Conservation (phyloP, 2,113 vertebrate species). For the Datnioides undecimradiatus region DNA sequence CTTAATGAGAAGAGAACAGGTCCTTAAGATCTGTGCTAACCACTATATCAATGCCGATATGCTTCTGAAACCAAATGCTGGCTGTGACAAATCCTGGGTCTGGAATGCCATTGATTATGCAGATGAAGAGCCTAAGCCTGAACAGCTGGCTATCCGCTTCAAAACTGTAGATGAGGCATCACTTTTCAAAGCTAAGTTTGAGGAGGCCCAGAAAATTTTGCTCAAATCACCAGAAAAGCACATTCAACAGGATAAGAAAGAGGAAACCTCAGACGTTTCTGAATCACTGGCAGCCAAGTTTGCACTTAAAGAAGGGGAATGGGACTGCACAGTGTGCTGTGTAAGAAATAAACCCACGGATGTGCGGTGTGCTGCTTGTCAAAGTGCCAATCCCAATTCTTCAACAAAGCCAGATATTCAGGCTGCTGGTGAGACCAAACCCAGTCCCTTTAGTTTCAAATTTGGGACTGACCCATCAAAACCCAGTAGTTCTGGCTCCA, state of each 20-base stretch:
- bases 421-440: slow-evolving; percentile 62
- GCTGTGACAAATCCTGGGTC: slow-evolving; percentile 96
- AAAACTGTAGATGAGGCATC: slow-evolving; percentile 95
- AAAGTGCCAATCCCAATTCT: slow-evolving; percentile 73
- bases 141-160: slow-evolving; percentile 96
- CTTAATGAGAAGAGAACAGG: slow-evolving; percentile 97
- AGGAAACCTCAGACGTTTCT: slow-evolving; percentile 24
- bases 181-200: slow-evolving; percentile 95
- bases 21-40: slow-evolving; percentile 98
- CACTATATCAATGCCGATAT: slow-evolving; percentile 96
- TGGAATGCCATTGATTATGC: slow-evolving; percentile 98
- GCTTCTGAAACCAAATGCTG: slow-evolving; percentile 91
- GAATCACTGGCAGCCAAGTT: slow-evolving; percentile 79
- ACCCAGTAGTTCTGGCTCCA: slow-evolving; percentile 38
- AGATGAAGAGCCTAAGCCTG: slow-evolving; percentile 92
- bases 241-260: slow-evolving; percentile 47
- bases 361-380: slow-evolving; percentile 86
- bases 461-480: slow-evolving; percentile 82
- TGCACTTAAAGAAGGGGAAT: slow-evolving; percentile 87
- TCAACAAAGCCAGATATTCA: slow-evolving; percentile 65
- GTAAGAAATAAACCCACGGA: slow-evolving; percentile 84
- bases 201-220: slow-evolving; percentile 89
- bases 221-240: slow-evolving; percentile 60
- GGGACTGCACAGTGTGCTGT: slow-evolving; percentile 88
- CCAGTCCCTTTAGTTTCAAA: slow-evolving; percentile 77